phyloP scores from a whole-genome alignment of 2,797 vertebrate species.

The Takifugu rubripes region DNA sequence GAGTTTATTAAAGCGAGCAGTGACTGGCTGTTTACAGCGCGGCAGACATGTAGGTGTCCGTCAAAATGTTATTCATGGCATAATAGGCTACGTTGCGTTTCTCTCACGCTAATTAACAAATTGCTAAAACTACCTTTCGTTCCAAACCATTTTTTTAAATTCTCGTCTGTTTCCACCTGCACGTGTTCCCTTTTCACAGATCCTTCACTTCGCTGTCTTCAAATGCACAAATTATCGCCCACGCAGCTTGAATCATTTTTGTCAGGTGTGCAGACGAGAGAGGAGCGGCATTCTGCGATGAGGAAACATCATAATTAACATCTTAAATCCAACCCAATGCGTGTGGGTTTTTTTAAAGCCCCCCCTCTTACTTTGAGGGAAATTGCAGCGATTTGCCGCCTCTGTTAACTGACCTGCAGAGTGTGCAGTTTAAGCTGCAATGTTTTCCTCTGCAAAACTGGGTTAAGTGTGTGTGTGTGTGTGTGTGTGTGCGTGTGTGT shows the following conservation, averaged over 20 bases:
- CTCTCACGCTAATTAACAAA: constrained; percentile 47
- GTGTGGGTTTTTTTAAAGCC: constrained; percentile 34
- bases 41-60: constrained; percentile 9
- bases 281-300: constrained; percentile 45
- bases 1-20: constrained; percentile 25
- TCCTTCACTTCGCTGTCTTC: constrained; percentile 27
- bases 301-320: constrained; percentile 69
- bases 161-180: constrained; percentile 2
- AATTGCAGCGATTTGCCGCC: constrained; percentile 59
- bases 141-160: constrained; percentile 36
- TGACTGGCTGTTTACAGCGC: constrained; percentile 22
- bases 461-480: constrained; percentile 58
- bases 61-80: constrained; percentile 43
- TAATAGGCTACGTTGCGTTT: constrained; percentile 42
- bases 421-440: constrained; percentile 62
- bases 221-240: constrained; percentile 16
- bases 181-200: constrained; percentile 13
- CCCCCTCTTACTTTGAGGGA: constrained; percentile 34
- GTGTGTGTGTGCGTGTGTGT: too few species aligned
- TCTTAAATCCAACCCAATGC: constrained; percentile 56
- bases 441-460: constrained; percentile 63
- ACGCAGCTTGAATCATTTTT: constrained; percentile 38
- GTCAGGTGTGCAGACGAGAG: constrained; percentile 51
- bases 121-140: constrained; percentile 49
- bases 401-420: constrained; percentile 63